A percentile compares a stretch with the other conserved stretches of the same genome.
Evolutionary conservation across 1,140 invertebrate genomes (phyloP).

Genomic region (Melanaphis sacchari): DNA sequence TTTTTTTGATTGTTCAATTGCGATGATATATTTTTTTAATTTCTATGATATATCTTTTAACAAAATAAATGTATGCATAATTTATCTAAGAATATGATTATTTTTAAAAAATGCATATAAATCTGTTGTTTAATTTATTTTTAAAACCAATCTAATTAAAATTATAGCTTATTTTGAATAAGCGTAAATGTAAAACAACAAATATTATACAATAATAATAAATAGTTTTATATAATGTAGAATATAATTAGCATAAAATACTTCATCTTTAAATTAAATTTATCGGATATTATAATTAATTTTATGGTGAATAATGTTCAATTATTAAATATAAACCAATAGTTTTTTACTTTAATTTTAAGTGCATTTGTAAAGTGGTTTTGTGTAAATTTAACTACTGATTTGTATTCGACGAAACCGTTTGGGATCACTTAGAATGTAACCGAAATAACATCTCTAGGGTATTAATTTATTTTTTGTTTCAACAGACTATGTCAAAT

Average conservation of each 20-base stretch:
- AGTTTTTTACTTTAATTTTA: conserved; percentile 4
- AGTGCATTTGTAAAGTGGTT: background rate
- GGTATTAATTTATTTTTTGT: conserved; percentile 23
- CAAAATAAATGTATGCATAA: too few relatives aligned
- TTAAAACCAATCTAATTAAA: background rate
- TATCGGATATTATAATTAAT: background rate
- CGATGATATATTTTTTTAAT: too few relatives aligned
- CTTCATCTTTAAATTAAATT: background rate
- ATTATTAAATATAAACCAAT: background rate
- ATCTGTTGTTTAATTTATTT: too few relatives aligned
- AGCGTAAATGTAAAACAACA: background rate
- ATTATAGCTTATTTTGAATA: background rate
- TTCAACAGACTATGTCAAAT: background rate
- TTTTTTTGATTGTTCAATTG: too few relatives aligned
- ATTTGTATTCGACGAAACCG: conserved; percentile 12
- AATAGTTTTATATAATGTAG: background rate
- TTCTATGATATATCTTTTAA: too few relatives aligned
- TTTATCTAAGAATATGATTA: too few relatives aligned
- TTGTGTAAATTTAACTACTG: background rate
- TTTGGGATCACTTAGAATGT: conserved; percentile 28
- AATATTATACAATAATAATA: background rate
- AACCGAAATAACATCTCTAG: background rate
- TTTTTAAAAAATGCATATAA: too few relatives aligned
- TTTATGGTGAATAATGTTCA: background rate
- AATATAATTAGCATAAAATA: background rate